These are phyloP conservation scores for Pseudorhombus dupliciocellatus DNA, from an alignment of 2,113 vertebrate genomes.

Conservation along the genomic window DNA sequence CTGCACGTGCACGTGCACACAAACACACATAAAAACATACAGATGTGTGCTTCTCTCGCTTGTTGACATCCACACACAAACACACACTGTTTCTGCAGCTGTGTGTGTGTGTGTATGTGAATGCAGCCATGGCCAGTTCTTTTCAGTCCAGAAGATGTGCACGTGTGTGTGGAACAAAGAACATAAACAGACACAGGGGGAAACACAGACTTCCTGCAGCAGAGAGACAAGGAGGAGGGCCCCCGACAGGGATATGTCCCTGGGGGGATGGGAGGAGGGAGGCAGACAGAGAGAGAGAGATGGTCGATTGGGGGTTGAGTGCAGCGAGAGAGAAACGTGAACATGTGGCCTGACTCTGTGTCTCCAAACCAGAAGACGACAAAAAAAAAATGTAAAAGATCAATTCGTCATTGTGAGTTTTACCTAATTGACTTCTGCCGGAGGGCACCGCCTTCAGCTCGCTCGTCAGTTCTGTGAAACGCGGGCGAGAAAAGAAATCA, in stretches of 20 bases:
- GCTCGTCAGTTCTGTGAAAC: slow-evolving; percentile 78
- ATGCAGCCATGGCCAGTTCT: background rate
- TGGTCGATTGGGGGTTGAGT: slow-evolving; percentile 17
- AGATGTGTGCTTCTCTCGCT: too few relatives aligned
- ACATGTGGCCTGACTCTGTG: slow-evolving; percentile 8
- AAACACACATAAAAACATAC: too few relatives aligned
- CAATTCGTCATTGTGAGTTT: background rate
- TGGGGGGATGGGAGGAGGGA: slow-evolving; percentile 29
- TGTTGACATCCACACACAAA: too few relatives aligned
- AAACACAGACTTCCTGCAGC: background rate
- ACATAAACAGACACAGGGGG: background rate
- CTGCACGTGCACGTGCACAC: background rate
- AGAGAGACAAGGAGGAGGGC: slow-evolving; percentile 21
- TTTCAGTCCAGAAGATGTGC: background rate
- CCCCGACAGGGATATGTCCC: slow-evolving; percentile 29
- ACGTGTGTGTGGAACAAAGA: background rate
- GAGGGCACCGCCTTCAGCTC: slow-evolving; percentile 78
- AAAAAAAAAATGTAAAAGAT: background rate
- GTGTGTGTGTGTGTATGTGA: background rate
- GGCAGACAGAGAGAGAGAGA: slow-evolving; percentile 9
- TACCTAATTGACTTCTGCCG: slow-evolving; percentile 79
- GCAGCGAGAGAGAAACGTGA: slow-evolving; percentile 12
- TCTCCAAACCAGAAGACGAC: background rate
- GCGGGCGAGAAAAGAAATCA: slow-evolving; percentile 21
- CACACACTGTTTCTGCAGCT: slow-evolving; percentile 13